Evolutionary conservation across 2,113 vertebrate genomes (phyloP).

Genomic region (Phocoena phocoena): DNA sequence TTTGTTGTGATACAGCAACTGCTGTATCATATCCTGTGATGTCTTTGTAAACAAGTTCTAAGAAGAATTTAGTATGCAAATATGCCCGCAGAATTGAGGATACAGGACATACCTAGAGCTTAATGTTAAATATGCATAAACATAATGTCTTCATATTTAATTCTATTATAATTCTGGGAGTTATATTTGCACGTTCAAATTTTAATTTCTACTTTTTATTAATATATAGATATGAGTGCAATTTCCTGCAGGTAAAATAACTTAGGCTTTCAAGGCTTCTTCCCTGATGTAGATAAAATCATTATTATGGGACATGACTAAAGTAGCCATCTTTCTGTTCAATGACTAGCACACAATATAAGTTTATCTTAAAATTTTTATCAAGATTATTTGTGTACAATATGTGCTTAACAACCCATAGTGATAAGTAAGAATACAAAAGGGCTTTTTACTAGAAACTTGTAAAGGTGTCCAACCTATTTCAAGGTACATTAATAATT

Average conservation of each 20-base stretch:
- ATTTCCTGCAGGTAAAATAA: slow-evolving; percentile 7
- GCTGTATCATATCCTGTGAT: not conserved
- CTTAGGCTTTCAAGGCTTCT: not conserved
- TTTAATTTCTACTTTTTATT: slow-evolving; percentile 40
- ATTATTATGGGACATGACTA: not conserved
- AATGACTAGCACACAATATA: not conserved
- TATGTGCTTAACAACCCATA: not conserved
- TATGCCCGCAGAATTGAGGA: slow-evolving; percentile 18
- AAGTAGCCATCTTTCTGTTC: not conserved
- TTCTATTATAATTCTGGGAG: slow-evolving; percentile 39
- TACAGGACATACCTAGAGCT: not conserved
- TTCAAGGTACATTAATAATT: slow-evolving; percentile 34
- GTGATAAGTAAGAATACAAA: not conserved
- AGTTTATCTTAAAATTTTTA: not conserved
- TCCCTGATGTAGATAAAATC: not conserved
- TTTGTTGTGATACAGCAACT: not conserved
- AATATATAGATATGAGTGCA: not conserved
- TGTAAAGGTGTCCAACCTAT: not conserved
- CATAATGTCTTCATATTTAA: slow-evolving; percentile 46
- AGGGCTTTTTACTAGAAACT: not conserved
- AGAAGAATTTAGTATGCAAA: slow-evolving; percentile 47
- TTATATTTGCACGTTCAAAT: slow-evolving; percentile 43
- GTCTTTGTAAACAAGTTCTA: not conserved
- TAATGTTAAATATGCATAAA: slow-evolving; percentile 57
- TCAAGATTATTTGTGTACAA: not conserved